Conservation (phyloP, 2,888 invertebrate genomes). For the Disparrhopalites patrizii region DNA sequence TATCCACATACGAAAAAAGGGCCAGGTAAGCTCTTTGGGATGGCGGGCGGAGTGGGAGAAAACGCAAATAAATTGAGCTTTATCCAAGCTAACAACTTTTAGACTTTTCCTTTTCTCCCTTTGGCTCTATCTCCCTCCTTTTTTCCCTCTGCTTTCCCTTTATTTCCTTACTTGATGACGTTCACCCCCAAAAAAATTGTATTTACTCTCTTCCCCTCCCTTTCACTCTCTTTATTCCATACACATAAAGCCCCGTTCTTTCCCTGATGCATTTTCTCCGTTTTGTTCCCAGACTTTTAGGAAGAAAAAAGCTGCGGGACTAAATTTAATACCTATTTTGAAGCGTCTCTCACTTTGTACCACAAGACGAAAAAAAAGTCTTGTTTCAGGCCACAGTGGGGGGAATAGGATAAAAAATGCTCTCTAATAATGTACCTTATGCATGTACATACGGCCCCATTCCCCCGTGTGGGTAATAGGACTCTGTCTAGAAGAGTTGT, state of each 20-base stretch:
- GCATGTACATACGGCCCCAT: too few species aligned
- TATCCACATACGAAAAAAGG: not conserved
- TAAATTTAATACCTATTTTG: too few species aligned
- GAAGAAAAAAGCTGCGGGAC: too few species aligned
- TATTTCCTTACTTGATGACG: conserved; percentile 3
- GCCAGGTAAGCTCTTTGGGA: not conserved
- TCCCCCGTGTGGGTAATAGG: too few species aligned
- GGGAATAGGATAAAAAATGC: too few species aligned
- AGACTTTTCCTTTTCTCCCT: conserved; percentile 1
- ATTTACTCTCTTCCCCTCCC: not conserved
- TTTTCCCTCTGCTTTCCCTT: not conserved
- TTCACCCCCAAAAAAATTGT: not conserved
- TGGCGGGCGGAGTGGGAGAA: not conserved
- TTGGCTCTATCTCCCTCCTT: conserved; percentile 8
- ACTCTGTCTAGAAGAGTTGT: not conserved
- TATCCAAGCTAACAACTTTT: conserved; percentile 7
- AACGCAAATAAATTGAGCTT: conserved; percentile 11
- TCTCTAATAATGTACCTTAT: too few species aligned
- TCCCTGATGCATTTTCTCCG: too few species aligned
- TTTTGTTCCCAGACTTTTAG: too few species aligned
- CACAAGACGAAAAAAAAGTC: too few species aligned
- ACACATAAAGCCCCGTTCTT: not conserved
- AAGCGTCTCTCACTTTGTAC: too few species aligned
- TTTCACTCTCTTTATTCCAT: not conserved
- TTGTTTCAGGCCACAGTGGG: too few species aligned